Base-by-base conservation (phyloP, 2,797 vertebrate species). In the Vespertilio murinus region DNA sequence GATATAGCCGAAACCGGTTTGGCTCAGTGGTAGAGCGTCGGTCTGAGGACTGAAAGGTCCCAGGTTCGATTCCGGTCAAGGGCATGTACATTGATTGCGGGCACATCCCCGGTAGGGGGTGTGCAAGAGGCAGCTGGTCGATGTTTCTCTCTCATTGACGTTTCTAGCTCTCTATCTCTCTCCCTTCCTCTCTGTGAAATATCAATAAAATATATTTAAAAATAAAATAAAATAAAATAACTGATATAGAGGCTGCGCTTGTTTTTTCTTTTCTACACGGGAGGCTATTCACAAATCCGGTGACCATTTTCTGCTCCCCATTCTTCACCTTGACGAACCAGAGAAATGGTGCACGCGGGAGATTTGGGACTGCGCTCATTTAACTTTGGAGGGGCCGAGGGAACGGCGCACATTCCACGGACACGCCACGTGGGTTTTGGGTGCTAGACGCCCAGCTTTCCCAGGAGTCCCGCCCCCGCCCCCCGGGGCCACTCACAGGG, bases 401-500 rank as follows among this genome's bases (percentile, higher is more conserved):
- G 74, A 80, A 54, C 0, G 4, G 30, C 65, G 20, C 2, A 18
- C 54, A 16, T 20, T 65, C 23, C 71, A 38, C 42, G 73, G 65
- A 38, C 79, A 38, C 79, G 18, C 47, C 35, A 80, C 25, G 47
- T 16, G 12, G 25, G 45, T 14, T 65, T 94, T 86, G 47, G 38
- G 25, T 65, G 22, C 14, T 67, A 45, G 54, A 67, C 33, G 25
- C n/a, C 56, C 11, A 56, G 23, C 8, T 56, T 40, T 33, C 38
- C 18, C 56, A 40, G 22, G 8, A 25, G 20, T 30, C 45, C 77
- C 33, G 8, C 38, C 69, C 40, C 28, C 9, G 42, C 59, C 25
- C 40, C 30, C 2, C 23, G 23, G 0, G 6, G 38, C 11, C 88
- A 94, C 97, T 95, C 92, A 98, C 97, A 95, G 90, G 97, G 96